Conservation (phyloP, 1,140 invertebrate species). For the Battus philenor region DNA sequence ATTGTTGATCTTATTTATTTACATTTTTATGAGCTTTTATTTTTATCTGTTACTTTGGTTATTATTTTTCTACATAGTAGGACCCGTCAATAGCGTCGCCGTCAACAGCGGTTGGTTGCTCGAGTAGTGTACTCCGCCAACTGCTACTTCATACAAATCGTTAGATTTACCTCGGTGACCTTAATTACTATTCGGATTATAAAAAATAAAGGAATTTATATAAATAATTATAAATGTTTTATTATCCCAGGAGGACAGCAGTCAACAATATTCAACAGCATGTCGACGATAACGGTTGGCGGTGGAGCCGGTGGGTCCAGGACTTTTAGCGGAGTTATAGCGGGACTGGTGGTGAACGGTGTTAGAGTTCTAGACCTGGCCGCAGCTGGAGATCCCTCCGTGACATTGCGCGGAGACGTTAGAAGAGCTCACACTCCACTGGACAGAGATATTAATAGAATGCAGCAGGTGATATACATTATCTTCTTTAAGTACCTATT, state of each 20-base stretch:
- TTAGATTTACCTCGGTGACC: too few relatives aligned
- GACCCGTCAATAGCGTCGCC: too few relatives aligned
- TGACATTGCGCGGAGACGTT: constrained; percentile 84
- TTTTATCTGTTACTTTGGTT: too few relatives aligned
- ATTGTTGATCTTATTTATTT: too few relatives aligned
- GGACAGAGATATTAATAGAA: constrained; percentile 85
- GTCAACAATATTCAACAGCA: constrained; percentile 93
- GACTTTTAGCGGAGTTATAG: constrained; percentile 90
- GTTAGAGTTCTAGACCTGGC: constrained; percentile 90
- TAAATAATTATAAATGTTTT: constrained; percentile 25
- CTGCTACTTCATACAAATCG: too few relatives aligned
- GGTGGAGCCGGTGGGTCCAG: constrained; percentile 86
- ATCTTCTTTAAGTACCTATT: too few relatives aligned
- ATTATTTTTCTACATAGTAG: too few relatives aligned
- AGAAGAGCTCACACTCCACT: constrained; percentile 83
- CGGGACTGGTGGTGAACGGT: constrained; percentile 92
- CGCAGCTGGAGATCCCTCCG: constrained; percentile 85
- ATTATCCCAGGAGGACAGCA: constrained; percentile 90
- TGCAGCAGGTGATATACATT: constrained; percentile 82
- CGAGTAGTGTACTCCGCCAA: too few relatives aligned
- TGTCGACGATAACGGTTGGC: constrained; percentile 93
- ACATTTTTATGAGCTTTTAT: too few relatives aligned
- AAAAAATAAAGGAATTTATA: neutral
- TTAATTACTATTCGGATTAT: too few relatives aligned
- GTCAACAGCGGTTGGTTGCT: too few relatives aligned